These are phyloP conservation scores for Tinamus guttatus DNA, from an alignment of 2,113 vertebrate genomes.

Conservation along the genomic window DNA sequence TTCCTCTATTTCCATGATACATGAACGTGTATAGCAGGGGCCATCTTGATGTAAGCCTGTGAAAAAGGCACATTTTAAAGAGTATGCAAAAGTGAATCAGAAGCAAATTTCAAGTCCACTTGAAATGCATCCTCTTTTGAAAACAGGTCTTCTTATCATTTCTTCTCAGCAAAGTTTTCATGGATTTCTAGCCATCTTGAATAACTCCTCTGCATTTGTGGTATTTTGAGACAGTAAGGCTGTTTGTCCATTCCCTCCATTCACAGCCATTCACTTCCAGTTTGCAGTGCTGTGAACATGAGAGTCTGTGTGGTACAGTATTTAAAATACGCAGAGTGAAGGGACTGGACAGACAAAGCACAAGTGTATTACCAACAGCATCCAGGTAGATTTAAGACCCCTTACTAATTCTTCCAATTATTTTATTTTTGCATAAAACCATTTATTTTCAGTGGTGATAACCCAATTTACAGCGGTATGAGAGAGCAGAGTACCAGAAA, in stretches of 20 bases:
- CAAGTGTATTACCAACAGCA: neutral
- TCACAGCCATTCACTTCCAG: neutral
- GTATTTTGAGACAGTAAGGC: neutral
- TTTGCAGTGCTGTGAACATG: neutral
- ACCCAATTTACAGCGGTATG: neutral
- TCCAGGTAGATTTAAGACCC: neutral
- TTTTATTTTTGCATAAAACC: neutral
- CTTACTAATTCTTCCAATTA: neutral
- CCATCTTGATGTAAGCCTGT: neutral
- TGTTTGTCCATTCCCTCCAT: neutral
- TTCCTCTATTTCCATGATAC: neutral
- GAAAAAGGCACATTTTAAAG: neutral
- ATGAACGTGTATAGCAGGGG: accelerated
- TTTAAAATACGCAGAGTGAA: neutral
- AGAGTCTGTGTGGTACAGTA: neutral
- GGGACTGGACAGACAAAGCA: neutral
- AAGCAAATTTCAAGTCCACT: neutral
- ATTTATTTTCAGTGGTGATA: neutral
- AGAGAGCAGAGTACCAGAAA: neutral
- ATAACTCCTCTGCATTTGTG: neutral
- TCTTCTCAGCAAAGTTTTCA: neutral
- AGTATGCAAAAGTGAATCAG: neutral
- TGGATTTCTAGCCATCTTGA: neutral
- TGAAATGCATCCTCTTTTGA: neutral
- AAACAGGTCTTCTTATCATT: neutral